Conservation (phyloP, 2,797 vertebrate genomes). For the Tapera naevia region DNA sequence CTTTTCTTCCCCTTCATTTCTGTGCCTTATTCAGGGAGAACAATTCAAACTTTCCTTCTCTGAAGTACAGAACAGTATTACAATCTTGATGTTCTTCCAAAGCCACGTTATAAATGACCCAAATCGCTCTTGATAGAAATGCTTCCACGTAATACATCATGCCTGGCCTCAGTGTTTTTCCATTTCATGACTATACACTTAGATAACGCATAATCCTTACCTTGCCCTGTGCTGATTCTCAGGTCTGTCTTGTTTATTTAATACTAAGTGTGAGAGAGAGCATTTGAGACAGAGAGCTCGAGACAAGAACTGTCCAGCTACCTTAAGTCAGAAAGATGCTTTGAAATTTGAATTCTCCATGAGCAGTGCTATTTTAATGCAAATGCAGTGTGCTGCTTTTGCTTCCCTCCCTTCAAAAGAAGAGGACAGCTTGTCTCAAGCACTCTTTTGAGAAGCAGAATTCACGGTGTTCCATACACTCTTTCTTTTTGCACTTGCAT, state of each 20-base stretch:
- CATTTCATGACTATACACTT: slow-evolving; percentile 8
- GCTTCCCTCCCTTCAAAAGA: neutral
- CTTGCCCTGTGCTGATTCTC: neutral
- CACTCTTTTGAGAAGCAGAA: neutral
- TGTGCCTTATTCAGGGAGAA: neutral
- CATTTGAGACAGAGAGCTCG: neutral
- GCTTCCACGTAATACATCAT: neutral
- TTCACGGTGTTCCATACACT: neutral
- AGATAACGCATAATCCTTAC: neutral
- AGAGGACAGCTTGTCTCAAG: neutral
- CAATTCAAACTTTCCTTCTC: neutral
- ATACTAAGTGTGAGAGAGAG: neutral
- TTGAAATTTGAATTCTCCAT: neutral
- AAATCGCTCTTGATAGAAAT: neutral
- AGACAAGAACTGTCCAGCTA: neutral
- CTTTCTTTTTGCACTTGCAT: neutral
- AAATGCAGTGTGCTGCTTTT: neutral
- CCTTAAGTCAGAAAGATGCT: neutral
- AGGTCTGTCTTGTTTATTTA: neutral
- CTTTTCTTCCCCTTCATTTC: neutral
- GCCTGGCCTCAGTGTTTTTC: slow-evolving; percentile 36
- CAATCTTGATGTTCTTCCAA: neutral
- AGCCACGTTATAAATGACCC: neutral
- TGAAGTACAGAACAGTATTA: neutral
- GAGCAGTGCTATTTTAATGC: neutral